phyloP scores from a whole-genome alignment of 2,113 vertebrate genomes.

The Theristicus caerulescens region DNA sequence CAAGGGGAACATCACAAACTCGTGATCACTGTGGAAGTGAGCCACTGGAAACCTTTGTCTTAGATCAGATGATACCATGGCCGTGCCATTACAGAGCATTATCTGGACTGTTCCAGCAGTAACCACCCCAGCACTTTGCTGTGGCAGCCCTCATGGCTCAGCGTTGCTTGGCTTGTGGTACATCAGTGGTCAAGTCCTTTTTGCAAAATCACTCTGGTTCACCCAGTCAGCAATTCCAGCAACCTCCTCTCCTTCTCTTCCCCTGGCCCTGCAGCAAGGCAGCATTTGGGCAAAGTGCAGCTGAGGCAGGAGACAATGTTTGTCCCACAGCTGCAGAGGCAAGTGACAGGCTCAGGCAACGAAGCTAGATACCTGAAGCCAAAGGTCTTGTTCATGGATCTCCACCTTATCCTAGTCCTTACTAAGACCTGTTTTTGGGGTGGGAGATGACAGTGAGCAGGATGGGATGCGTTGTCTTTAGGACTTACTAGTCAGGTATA shows the following conservation, averaged over 20 bases:
- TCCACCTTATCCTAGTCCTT: neutral
- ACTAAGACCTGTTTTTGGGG: neutral
- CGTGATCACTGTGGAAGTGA: neutral
- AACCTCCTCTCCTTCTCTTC: neutral
- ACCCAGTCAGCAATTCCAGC: neutral
- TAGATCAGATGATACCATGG: neutral
- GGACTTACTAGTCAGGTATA: neutral
- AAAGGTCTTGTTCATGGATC: neutral
- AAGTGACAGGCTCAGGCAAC: neutral
- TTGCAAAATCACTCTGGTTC: neutral
- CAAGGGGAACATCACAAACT: neutral
- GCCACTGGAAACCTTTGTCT: neutral
- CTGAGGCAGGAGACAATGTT: neutral
- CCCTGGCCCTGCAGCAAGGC: neutral
- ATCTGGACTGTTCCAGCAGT: neutral
- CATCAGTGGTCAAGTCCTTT: neutral
- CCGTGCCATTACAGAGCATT: neutral
- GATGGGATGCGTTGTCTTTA: neutral
- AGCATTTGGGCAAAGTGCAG: neutral
- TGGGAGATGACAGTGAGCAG: neutral
- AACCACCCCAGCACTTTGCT: neutral
- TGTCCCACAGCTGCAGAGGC: neutral
- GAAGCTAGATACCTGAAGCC: neutral
- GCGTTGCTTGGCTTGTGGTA: neutral
- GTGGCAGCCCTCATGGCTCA: accelerated